phyloP scores from a whole-genome alignment of 2,888 invertebrate species.

The Melipona bicolor region DNA sequence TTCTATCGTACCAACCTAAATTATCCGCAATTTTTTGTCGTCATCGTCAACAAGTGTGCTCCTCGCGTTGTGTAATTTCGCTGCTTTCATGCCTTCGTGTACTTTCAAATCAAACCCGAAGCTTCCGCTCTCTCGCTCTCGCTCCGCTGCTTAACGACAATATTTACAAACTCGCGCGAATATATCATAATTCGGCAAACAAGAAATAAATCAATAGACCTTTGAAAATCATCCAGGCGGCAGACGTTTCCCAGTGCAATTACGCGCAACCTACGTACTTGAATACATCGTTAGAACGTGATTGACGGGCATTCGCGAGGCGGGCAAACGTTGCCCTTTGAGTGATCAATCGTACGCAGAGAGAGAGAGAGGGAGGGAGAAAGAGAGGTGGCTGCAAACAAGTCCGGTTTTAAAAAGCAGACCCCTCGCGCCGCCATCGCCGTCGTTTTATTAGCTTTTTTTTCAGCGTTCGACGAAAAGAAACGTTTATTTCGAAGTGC shows the following conservation, averaged over 20 bases:
- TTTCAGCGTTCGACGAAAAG: not conserved
- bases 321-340: conserved; percentile 58
- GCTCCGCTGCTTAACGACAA: not conserved
- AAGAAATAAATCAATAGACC: conserved; percentile 4
- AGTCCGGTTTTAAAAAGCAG: conserved; percentile 34
- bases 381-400: conserved; percentile 30
- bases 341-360: conserved; percentile 59
- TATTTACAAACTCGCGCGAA: not conserved
- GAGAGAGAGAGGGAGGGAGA: too few species aligned
- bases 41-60: too few species aligned
- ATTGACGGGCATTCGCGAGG: conserved; percentile 60
- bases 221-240: conserved; percentile 12
- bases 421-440: not conserved
- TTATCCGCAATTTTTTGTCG: too few species aligned
- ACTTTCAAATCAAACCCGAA: too few species aligned
- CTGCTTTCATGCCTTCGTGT: too few species aligned
- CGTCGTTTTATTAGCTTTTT: conserved; percentile 18
- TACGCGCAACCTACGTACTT: conserved; percentile 40
- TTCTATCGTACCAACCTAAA: too few species aligned
- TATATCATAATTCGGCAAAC: conserved; percentile 7
- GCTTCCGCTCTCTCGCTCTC: not conserved
- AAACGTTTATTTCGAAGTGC: not conserved
- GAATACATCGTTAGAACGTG: conserved; percentile 58
- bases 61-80: too few species aligned
- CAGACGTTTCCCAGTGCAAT: conserved; percentile 17